Percentiles rank a stretch among this genome's conserved stretches.
Evolutionary conservation across 2,113 vertebrate genomes (phyloP).

Genomic region (Cyprinodon variegatus): DNA sequence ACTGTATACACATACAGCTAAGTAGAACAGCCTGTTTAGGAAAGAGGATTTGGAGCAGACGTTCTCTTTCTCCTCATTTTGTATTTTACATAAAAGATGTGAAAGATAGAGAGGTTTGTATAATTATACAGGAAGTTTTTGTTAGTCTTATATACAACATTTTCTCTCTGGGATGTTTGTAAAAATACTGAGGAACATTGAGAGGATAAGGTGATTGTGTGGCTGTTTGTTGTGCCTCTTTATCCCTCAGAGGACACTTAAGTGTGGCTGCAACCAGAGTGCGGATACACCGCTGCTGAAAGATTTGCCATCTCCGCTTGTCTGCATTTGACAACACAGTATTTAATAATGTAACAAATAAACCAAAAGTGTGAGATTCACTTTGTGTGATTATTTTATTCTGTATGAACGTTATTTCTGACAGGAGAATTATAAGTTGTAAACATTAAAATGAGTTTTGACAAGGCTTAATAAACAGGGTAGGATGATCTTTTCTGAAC

Average conservation of each 20-base stretch:
- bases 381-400: conserved; percentile 14
- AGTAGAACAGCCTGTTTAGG: conserved; percentile 38
- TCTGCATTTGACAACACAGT: conserved; percentile 65
- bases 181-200: conserved; percentile 11
- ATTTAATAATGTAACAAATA: conserved; percentile 74
- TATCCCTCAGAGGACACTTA: conserved; percentile 18
- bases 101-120: conserved; percentile 22
- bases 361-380: conserved; percentile 71
- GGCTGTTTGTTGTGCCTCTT: conserved; percentile 27
- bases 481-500: not conserved
- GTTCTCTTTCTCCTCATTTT: conserved; percentile 41
- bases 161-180: conserved; percentile 28
- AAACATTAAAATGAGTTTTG: not conserved
- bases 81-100: conserved; percentile 24
- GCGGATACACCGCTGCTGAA: conserved; percentile 48
- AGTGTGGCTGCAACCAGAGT: conserved; percentile 36
- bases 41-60: conserved; percentile 34
- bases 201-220: conserved; percentile 27
- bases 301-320: conserved; percentile 58
- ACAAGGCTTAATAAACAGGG: not conserved
- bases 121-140: conserved; percentile 28
- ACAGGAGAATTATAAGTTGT: not conserved
- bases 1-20: conserved; percentile 14
- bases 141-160: conserved; percentile 12
- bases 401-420: not conserved